phyloP scores from a whole-genome alignment of 2,888 invertebrate genomes.

The Dynastes tityus region DNA sequence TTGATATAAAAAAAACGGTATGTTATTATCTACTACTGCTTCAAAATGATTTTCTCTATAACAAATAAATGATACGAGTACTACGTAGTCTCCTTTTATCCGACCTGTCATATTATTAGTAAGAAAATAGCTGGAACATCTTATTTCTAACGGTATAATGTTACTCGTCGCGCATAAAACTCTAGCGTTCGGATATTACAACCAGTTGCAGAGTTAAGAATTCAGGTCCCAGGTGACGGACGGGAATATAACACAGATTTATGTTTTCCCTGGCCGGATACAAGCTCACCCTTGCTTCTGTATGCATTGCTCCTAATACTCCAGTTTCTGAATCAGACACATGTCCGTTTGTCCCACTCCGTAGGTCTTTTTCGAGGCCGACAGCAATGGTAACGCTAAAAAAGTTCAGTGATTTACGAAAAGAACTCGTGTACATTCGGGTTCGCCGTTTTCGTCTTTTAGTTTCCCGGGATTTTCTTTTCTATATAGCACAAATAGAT shows the following conservation, averaged over 20 bases:
- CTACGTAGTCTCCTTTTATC: too few relatives aligned
- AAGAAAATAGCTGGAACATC: slow-evolving; percentile 2
- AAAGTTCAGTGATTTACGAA: slow-evolving; percentile 51
- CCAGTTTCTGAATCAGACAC: slow-evolving; percentile 58
- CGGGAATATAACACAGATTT: slow-evolving; percentile 61
- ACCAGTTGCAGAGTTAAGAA: slow-evolving; percentile 42
- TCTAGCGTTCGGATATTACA: slow-evolving; percentile 35
- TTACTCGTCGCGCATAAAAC: slow-evolving; percentile 26
- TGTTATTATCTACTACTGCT: too few relatives aligned
- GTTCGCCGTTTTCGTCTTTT: slow-evolving; percentile 8
- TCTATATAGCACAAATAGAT: slow-evolving; percentile 34
- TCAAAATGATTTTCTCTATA: too few relatives aligned
- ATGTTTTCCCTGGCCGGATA: slow-evolving; percentile 58
- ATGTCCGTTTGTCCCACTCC: slow-evolving; percentile 52
- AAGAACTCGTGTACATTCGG: slow-evolving; percentile 36
- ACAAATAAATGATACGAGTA: too few relatives aligned
- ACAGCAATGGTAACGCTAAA: slow-evolving; percentile 20
- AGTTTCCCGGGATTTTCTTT: slow-evolving; percentile 9
- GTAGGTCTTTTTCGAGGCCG: slow-evolving; percentile 28
- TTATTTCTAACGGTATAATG: slow-evolving; percentile 24
- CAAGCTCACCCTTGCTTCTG: slow-evolving; percentile 52
- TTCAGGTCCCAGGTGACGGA: slow-evolving; percentile 60
- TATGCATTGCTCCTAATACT: slow-evolving; percentile 49
- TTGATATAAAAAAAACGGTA: too few relatives aligned
- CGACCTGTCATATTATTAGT: background rate